These are phyloP conservation scores for Gallinago stenura DNA, from an alignment of 2,797 vertebrate genomes.

Conservation along the genomic window DNA sequence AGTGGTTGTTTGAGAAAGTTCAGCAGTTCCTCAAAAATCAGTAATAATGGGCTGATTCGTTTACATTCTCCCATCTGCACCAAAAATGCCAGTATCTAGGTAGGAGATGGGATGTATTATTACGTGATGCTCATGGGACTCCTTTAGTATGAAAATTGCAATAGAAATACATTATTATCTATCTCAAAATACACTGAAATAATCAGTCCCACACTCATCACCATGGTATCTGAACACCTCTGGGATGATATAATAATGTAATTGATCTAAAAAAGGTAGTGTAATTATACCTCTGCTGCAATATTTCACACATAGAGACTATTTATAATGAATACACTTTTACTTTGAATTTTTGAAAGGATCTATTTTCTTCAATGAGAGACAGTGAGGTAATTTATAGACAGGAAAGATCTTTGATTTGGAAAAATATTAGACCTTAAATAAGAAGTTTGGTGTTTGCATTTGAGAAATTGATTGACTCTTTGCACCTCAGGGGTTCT, in stretches of 20 bases:
- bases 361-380: constrained; percentile 32
- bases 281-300: constrained; percentile 48
- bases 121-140: background rate
- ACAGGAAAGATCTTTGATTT: background rate
- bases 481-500: background rate
- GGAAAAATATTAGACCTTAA: background rate
- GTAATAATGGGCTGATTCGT: background rate
- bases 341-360: constrained; percentile 26
- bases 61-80: background rate
- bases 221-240: constrained; percentile 31
- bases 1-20: background rate
- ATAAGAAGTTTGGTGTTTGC: background rate
- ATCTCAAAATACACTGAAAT: constrained; percentile 1
- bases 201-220: constrained; percentile 18
- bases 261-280: constrained; percentile 37
- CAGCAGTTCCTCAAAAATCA: background rate
- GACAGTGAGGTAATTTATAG: constrained; percentile 5
- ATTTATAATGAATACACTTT: background rate
- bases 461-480: background rate
- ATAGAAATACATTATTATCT: constrained; percentile 37
- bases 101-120: background rate
- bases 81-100: background rate
- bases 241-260: constrained; percentile 37
- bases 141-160: background rate
- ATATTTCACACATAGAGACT: constrained; percentile 8